Percentiles rank a stretch among this genome's conserved stretches.
These are phyloP conservation scores for Lomographa bimaculata DNA, from an alignment of 2,888 invertebrate genomes.

Conservation along the genomic window DNA sequence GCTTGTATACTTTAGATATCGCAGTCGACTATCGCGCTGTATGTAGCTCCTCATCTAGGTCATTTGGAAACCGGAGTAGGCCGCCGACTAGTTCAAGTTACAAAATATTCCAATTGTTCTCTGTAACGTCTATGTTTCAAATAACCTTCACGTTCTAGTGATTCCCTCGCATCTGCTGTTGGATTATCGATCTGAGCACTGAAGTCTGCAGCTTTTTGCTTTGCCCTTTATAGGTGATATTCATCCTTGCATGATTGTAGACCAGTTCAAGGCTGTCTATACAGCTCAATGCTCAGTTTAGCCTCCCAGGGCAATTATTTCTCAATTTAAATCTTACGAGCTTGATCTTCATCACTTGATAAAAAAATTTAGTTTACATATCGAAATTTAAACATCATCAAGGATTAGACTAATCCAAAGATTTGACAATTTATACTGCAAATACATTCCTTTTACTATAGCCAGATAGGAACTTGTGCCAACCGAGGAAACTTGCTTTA, in stretches of 20 bases:
- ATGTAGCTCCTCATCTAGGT: slow-evolving; percentile 47
- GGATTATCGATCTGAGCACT: slow-evolving; percentile 4
- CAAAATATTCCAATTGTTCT: slow-evolving; percentile 36
- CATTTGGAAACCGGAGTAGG: slow-evolving; percentile 51
- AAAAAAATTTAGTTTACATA: too few species aligned
- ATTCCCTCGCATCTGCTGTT: slow-evolving; percentile 12
- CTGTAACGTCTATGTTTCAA: slow-evolving; percentile 25
- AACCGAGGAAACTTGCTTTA: slow-evolving; percentile 11
- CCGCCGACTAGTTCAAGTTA: slow-evolving; percentile 39
- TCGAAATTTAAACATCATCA: too few species aligned
- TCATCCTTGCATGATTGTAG: too few species aligned
- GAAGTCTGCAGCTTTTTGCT: not conserved
- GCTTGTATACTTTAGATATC: slow-evolving; percentile 5
- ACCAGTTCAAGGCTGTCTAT: too few species aligned
- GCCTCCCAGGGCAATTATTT: too few species aligned
- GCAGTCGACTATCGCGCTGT: slow-evolving; percentile 34
- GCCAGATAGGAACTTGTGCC: slow-evolving; percentile 3
- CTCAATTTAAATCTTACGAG: too few species aligned
- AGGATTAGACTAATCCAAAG: too few species aligned
- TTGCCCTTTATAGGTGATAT: slow-evolving; percentile 1
- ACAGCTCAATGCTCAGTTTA: too few species aligned
- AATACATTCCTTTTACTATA: slow-evolving; percentile 8
- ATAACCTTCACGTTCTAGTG: slow-evolving; percentile 17
- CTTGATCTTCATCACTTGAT: too few species aligned
- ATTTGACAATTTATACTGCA: not conserved